Conservation (phyloP, 53 echinoderm and acorn worm species). For the Stichopus horrens region DNA sequence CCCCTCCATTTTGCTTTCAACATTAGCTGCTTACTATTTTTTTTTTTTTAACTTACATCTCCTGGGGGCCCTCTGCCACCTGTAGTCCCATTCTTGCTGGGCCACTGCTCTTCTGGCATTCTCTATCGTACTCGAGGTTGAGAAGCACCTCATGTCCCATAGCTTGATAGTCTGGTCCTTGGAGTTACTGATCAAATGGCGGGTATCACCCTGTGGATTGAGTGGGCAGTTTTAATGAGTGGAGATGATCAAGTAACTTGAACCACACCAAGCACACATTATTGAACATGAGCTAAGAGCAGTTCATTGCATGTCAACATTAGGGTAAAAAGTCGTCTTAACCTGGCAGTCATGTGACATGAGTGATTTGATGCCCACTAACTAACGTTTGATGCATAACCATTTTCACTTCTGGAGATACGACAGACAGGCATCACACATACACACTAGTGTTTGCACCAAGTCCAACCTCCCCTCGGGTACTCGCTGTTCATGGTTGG, state of each 20-base stretch:
- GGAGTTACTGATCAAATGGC: constrained; percentile 91
- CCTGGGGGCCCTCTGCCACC: constrained; percentile 91
- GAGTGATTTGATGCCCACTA: no score
- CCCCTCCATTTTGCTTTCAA: neutral
- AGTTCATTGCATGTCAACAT: no score
- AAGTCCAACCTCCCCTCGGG: no score
- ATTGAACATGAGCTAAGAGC: no score
- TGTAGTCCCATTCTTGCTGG: constrained; percentile 94
- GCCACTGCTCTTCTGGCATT: constrained; percentile 76
- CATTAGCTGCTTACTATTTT: neutral
- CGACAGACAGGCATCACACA: no score
- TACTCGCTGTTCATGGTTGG: no score
- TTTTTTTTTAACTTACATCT: constrained; percentile 67
- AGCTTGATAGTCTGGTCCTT: constrained; percentile 96
- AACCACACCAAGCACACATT: no score
- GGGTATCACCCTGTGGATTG: constrained; percentile 69
- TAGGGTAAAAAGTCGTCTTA: no score
- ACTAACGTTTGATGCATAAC: no score
- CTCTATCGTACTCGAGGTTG: constrained; percentile 54
- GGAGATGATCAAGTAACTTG: neutral
- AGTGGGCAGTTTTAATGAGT: neutral
- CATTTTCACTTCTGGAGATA: no score
- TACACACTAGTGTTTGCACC: no score
- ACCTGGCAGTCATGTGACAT: no score
- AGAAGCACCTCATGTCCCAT: constrained; percentile 89